A percentile compares a stretch with the other conserved stretches of the same genome.
phyloP scores from a whole-genome alignment of 2,888 invertebrate genomes.

The Unio delphinus region DNA sequence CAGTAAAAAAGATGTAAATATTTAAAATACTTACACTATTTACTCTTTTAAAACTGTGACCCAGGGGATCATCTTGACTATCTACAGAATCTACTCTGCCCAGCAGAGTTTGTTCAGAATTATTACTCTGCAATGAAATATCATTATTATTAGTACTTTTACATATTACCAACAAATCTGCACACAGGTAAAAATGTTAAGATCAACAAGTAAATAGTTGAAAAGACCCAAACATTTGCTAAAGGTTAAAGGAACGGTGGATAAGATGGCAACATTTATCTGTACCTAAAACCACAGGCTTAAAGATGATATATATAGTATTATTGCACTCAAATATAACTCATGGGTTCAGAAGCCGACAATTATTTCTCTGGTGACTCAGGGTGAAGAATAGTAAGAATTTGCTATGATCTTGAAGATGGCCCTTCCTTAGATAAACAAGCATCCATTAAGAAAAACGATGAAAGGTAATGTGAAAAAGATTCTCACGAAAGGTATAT shows the following conservation, averaged over 20 bases:
- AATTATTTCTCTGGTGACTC: too few species aligned
- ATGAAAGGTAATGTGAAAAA: too few species aligned
- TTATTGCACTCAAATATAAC: too few species aligned
- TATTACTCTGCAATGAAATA: slow-evolving; percentile 58
- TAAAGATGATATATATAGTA: too few species aligned
- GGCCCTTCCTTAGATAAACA: too few species aligned
- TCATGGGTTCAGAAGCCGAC: too few species aligned
- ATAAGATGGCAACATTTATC: neutral
- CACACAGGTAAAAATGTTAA: neutral
- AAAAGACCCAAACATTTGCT: neutral
- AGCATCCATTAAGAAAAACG: too few species aligned
- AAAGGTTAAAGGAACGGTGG: too few species aligned
- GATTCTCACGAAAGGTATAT: too few species aligned
- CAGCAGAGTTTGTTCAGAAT: slow-evolving; percentile 84
- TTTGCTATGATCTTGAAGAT: too few species aligned
- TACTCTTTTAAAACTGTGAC: slow-evolving; percentile 72
- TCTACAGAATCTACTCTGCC: slow-evolving; percentile 86
- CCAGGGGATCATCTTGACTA: slow-evolving; percentile 70
- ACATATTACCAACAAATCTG: neutral
- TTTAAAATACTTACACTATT: slow-evolving; percentile 71
- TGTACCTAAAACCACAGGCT: neutral
- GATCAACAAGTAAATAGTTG: neutral
- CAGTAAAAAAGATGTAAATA: too few species aligned
- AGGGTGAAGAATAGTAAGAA: too few species aligned
- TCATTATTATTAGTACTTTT: neutral